Evolutionary conservation across 1,140 invertebrate species (phyloP), one percentile per base, ranked within the genome.

Genomic region (Neoseiulus cucumeris): DNA sequence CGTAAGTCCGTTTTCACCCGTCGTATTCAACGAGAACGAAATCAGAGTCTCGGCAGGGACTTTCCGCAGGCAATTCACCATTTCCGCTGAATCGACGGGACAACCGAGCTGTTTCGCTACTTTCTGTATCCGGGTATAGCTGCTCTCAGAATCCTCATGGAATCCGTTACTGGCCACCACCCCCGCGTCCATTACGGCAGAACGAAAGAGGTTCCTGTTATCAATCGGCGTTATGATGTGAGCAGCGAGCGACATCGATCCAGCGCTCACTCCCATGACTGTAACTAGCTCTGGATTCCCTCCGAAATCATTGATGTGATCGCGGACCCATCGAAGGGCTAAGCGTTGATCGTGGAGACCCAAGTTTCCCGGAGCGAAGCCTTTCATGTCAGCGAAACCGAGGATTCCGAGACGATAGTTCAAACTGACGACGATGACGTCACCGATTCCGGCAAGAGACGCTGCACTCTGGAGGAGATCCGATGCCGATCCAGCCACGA

Each of bases 381-480:
- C n/a, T n/a, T n/a, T n/a, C n/a, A n/a, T n/a, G n/a, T n/a, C n/a
- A n/a, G n/a, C n/a, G n/a, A n/a, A n/a, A n/a, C n/a, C n/a, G n/a
- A n/a, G n/a, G n/a, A n/a, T n/a, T n/a, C n/a, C n/a, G n/a, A n/a
- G n/a, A n/a, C 85, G 74, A 71, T 87, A 86, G 73, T 86, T 85
- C 1, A 85, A 75, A 0, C 82, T 84, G 6, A 86, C 84, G 1
- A 86, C 75, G 1, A 87, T 79, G 0, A 87, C 78, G 29, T 82
- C 79, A 17, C 84, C 80, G 5, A 80, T 76, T 0, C 83, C 74
- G 4, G 87, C 74, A 66, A 83, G 82, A 69, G 84, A 82, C 0
- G 83, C 82, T 0, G 82, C 81, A 70, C 83, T 83, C 55, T 65
- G 68, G 0, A 80, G 71, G 42, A 79, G 78, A 0, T 78, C 76